A percentile compares a stretch with the other conserved stretches of the same genome.
Evolutionary conservation across 2,888 invertebrate genomes (phyloP).

Genomic region (Ophion obscuratus): DNA sequence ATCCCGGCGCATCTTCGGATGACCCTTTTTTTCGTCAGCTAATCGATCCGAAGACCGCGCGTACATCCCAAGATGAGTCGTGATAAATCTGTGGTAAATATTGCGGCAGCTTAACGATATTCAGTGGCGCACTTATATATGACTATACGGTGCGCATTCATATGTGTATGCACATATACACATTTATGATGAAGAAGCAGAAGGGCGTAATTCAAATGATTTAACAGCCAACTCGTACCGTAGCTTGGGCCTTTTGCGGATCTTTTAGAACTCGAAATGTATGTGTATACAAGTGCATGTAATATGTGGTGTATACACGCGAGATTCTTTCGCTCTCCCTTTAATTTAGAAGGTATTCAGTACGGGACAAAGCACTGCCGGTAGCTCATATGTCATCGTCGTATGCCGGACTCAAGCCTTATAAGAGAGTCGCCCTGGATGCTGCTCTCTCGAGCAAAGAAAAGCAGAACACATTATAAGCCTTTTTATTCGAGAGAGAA

Average conservation of each 20-base stretch:
- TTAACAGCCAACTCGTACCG: background rate
- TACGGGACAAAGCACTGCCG: conserved; percentile 78
- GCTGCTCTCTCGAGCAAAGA: conserved; percentile 42
- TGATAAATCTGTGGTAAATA: conserved; percentile 59
- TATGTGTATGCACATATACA: conserved; percentile 21
- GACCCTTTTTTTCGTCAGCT: conserved; percentile 27
- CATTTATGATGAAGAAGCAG: background rate
- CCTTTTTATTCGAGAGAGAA: conserved; percentile 41
- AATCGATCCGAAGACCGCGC: conserved; percentile 41
- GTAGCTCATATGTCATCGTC: conserved; percentile 82
- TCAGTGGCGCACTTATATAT: conserved; percentile 47
- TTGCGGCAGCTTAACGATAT: conserved; percentile 47
- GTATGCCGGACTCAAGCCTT: conserved; percentile 69
- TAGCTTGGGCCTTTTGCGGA: background rate
- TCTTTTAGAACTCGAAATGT: background rate
- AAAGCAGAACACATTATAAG: conserved; percentile 44
- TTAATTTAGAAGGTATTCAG: conserved; percentile 82
- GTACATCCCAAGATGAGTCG: conserved; percentile 45
- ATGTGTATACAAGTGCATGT: conserved; percentile 21
- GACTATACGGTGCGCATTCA: background rate
- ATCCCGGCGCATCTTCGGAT: too few relatives aligned
- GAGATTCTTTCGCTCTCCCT: conserved; percentile 70
- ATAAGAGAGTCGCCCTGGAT: conserved; percentile 58
- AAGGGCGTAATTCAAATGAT: conserved; percentile 30
- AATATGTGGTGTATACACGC: conserved; percentile 39